A percentile compares a stretch with the other conserved stretches of the same genome.
These are phyloP conservation scores for Hypomesus transpacificus DNA, from an alignment of 2,113 vertebrate genomes.

Conservation along the genomic window DNA sequence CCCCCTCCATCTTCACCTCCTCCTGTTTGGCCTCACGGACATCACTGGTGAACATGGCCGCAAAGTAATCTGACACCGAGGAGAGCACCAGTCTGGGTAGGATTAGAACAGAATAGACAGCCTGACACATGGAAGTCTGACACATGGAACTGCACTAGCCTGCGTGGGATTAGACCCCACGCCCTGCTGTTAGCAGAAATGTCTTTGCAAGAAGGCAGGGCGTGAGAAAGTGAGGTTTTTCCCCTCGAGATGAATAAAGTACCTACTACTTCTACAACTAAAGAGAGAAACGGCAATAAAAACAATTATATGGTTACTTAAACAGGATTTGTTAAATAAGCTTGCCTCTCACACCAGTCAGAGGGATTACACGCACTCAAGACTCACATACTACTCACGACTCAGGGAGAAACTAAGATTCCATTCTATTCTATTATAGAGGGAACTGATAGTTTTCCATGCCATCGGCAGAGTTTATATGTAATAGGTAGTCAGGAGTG, in stretches of 20 bases:
- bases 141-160: too few relatives aligned
- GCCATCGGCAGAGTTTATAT: neutral
- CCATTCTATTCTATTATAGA: neutral
- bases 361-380: neutral
- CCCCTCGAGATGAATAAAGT: neutral
- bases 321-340: too few relatives aligned
- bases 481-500: neutral
- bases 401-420: neutral
- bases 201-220: neutral
- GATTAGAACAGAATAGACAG: slow-evolving; percentile 11
- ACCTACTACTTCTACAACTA: neutral
- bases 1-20: slow-evolving; percentile 97
- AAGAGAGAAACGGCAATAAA: too few relatives aligned
- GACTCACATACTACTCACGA: too few relatives aligned
- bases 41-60: slow-evolving; percentile 98
- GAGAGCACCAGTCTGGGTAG: slow-evolving; percentile 86
- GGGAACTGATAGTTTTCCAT: neutral
- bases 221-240: neutral
- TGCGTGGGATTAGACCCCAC: too few relatives aligned
- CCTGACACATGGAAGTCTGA: neutral
- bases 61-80: slow-evolving; percentile 98
- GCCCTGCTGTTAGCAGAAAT: too few relatives aligned
- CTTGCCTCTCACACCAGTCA: too few relatives aligned
- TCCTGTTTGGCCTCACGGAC: slow-evolving; percentile 95
- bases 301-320: too few relatives aligned